Percentiles rank a stretch among this genome's conserved stretches.
These are phyloP conservation scores for Sinohyriopsis cumingii DNA, from an alignment of 2,888 invertebrate genomes.

Conservation along the genomic window DNA sequence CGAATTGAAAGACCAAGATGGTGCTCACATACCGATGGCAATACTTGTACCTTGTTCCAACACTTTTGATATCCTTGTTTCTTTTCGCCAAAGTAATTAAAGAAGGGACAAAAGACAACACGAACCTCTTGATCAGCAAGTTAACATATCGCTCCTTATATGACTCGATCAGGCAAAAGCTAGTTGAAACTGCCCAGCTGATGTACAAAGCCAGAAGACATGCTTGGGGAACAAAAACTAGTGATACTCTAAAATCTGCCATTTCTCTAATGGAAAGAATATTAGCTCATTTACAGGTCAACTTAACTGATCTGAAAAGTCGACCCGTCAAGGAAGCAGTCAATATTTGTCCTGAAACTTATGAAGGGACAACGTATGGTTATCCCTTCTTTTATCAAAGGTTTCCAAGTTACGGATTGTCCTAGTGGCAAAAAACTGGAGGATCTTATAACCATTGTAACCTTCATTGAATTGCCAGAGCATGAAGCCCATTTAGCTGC, in stretches of 20 bases:
- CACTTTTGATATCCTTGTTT: no score
- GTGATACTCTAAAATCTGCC: constrained; percentile 18
- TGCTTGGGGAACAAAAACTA: constrained; percentile 33
- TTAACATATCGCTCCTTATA: no score
- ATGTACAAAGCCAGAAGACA: constrained; percentile 28
- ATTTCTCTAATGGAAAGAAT: constrained; percentile 11
- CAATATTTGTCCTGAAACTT: constrained; percentile 41
- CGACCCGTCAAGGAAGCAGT: constrained; percentile 7
- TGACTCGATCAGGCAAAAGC: background rate
- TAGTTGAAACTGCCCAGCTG: constrained; percentile 14
- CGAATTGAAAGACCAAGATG: no score
- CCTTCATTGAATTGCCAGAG: background rate
- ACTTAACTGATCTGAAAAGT: background rate
- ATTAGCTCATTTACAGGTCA: constrained; percentile 12
- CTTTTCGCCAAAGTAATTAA: no score
- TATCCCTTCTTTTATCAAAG: constrained; percentile 45
- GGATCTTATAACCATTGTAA: constrained; percentile 26
- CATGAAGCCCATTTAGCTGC: no score
- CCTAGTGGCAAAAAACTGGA: constrained; percentile 8
- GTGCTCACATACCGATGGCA: no score
- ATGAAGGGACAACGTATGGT: constrained; percentile 35
- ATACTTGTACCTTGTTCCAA: no score
- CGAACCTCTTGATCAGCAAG: no score
- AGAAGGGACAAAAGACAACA: no score
- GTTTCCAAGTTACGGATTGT: constrained; percentile 36